These are phyloP conservation scores for Oscheius sp. DNA, from an alignment of 2,888 invertebrate genomes.

Conservation along the genomic window DNA sequence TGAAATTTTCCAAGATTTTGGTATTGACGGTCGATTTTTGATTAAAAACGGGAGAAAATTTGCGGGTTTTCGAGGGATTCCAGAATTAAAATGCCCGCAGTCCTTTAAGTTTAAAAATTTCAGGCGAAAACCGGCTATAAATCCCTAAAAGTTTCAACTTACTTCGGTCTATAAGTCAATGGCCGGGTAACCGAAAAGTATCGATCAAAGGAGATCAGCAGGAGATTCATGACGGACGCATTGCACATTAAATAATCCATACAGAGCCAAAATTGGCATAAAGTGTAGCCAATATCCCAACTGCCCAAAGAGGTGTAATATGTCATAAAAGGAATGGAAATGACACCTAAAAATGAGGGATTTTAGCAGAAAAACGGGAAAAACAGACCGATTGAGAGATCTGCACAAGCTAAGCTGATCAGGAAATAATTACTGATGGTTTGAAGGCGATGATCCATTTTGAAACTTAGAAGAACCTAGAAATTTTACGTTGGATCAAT, in stretches of 20 bases:
- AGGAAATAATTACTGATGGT: conserved; percentile 98
- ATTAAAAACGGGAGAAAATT: no score
- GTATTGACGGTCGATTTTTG: no score
- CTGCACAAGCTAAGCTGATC: conserved; percentile 90
- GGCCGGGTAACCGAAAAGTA: conserved; percentile 80
- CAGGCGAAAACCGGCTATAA: no score
- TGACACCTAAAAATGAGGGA: conserved; percentile 76
- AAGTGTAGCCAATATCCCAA: conserved; percentile 87
- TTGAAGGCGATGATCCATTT: conserved; percentile 96
- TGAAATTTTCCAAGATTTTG: no score
- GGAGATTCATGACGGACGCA: conserved; percentile 94
- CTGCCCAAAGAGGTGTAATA: conserved; percentile 83
- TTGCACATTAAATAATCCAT: conserved; percentile 97
- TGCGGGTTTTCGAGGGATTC: no score
- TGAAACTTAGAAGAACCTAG: conserved; percentile 95
- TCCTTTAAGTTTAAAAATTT: no score
- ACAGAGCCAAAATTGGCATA: conserved; percentile 91
- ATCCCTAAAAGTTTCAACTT: not conserved
- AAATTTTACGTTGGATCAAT: conserved; percentile 76
- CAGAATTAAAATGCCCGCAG: not conserved
- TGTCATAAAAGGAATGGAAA: conserved; percentile 97
- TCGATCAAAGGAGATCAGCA: conserved; percentile 94
- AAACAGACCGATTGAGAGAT: conserved; percentile 86
- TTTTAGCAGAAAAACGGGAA: not conserved
- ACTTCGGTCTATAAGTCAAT: conserved; percentile 89